Percentiles rank a stretch among this genome's conserved stretches.
Conservation (phyloP, 2,113 vertebrate genomes). For the Coregonus clupeaformis region DNA sequence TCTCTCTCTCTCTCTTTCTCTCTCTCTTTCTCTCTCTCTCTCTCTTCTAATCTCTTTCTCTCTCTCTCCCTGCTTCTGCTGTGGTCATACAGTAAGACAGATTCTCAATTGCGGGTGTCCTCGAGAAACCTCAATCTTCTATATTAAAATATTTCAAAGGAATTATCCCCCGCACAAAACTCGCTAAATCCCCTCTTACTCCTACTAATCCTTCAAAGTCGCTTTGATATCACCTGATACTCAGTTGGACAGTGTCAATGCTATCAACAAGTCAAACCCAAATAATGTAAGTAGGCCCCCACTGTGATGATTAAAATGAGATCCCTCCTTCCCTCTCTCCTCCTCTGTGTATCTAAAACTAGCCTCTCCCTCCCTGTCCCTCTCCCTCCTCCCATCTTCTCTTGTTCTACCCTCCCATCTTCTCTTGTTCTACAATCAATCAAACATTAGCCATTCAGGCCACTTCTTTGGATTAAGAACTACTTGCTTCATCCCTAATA, state of each 20-base stretch:
- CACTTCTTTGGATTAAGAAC: slow-evolving; percentile 10
- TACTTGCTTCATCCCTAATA: slow-evolving; percentile 4
- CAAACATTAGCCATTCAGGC: slow-evolving; percentile 28
- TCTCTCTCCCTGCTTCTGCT: too few relatives aligned
- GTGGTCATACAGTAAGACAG: slow-evolving; percentile 10
- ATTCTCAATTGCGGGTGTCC: slow-evolving; percentile 14
- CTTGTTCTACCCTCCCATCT: slow-evolving; percentile 9
- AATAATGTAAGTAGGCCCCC: slow-evolving; percentile 70
- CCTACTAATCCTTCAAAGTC: slow-evolving; percentile 71
- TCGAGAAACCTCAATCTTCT: slow-evolving; percentile 64
- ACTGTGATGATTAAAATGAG: slow-evolving; percentile 65
- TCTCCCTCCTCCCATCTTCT: not conserved
- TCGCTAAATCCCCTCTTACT: slow-evolving; percentile 55
- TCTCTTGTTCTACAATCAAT: slow-evolving; percentile 11
- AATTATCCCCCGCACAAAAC: slow-evolving; percentile 71
- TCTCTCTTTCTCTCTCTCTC: too few relatives aligned
- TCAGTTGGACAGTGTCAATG: slow-evolving; percentile 63
- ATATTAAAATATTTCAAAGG: slow-evolving; percentile 69
- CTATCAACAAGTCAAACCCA: slow-evolving; percentile 65
- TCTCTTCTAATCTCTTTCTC: too few relatives aligned
- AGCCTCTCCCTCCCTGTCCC: not conserved
- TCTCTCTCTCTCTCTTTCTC: too few relatives aligned
- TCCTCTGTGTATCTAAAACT: slow-evolving; percentile 3
- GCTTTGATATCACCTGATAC: slow-evolving; percentile 75
- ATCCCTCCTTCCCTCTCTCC: slow-evolving; percentile 15